phyloP scores from a whole-genome alignment of 2,888 invertebrate species.

The Acanthosepion esculentum region DNA sequence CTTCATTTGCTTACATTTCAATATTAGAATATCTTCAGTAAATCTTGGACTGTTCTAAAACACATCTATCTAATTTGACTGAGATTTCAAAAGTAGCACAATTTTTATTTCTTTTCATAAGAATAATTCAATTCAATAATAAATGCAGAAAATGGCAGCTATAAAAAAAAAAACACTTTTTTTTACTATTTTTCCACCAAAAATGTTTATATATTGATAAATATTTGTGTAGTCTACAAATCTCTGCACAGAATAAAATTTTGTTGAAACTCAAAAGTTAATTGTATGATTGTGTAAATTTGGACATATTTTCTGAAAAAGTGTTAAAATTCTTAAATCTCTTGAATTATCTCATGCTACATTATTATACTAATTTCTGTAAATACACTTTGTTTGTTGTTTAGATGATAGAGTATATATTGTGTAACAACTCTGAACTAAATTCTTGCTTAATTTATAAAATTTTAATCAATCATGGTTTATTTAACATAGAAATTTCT shows the following conservation, averaged over 20 bases:
- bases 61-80: background rate
- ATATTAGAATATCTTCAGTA: background rate
- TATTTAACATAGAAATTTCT: too few species aligned
- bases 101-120: background rate
- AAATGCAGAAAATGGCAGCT: background rate
- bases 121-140: background rate
- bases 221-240: background rate
- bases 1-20: background rate
- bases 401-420: too few species aligned
- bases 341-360: too few species aligned
- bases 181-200: background rate
- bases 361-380: too few species aligned
- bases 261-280: background rate
- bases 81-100: background rate
- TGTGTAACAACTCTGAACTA: too few species aligned
- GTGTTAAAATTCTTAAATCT: too few species aligned
- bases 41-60: background rate
- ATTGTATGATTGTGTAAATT: background rate
- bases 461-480: too few species aligned
- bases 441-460: too few species aligned
- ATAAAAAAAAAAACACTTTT: background rate
- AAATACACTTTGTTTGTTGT: too few species aligned
- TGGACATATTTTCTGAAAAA: background rate
- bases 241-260: background rate
- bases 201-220: background rate